These are phyloP conservation scores for Palloptera scutellata DNA, from an alignment of 2,888 invertebrate genomes.

Conservation along the genomic window DNA sequence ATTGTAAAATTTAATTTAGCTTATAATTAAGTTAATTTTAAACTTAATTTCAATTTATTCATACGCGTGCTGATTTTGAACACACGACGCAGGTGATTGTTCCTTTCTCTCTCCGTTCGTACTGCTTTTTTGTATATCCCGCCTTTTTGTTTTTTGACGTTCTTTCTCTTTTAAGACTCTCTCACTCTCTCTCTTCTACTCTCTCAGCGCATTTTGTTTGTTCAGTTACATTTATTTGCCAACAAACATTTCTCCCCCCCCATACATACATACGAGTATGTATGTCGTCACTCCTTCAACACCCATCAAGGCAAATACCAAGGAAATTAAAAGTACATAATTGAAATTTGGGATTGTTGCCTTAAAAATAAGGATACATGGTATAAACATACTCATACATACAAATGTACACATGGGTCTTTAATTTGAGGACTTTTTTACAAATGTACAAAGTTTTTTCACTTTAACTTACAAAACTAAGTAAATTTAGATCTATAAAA, in stretches of 20 bases:
- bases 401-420: slow-evolving; percentile 8
- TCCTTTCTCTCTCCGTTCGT: not conserved
- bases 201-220: slow-evolving; percentile 41
- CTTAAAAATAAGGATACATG: not conserved
- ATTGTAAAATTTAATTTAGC: no score
- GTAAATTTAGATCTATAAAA: no score
- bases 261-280: no score
- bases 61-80: not conserved
- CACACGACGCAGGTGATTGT: not conserved
- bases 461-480: no score
- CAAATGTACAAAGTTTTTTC: no score
- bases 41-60: not conserved
- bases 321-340: no score
- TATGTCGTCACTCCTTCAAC: no score
- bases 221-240: slow-evolving; percentile 42
- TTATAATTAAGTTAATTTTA: no score
- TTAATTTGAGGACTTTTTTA: not conserved
- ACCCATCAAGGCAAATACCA: no score
- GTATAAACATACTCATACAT: not conserved
- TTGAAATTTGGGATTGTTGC: no score
- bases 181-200: no score
- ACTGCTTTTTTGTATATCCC: not conserved
- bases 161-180: not conserved
- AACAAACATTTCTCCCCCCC: slow-evolving; percentile 31
- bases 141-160: not conserved